Conservation (phyloP, 2,797 vertebrate species). For the Columba guinea region DNA sequence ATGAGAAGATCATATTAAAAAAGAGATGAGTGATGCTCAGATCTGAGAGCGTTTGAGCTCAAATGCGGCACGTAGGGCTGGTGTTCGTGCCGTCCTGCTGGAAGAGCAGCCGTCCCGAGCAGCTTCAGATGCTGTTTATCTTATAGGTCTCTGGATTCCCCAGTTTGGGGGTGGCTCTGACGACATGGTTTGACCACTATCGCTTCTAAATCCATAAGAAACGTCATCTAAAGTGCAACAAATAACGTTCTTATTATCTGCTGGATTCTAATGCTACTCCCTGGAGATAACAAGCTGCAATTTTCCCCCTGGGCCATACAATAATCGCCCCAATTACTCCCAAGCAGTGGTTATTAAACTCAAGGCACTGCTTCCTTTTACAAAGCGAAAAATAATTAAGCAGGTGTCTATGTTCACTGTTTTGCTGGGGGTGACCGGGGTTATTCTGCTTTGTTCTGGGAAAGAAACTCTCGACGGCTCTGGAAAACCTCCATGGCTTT, state of each 20-base stretch:
- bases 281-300: constrained; percentile 66
- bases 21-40: not conserved
- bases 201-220: constrained; percentile 24
- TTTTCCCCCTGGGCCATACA: constrained; percentile 56
- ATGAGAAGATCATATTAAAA: not conserved
- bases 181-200: not conserved
- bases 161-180: not conserved
- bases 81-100: not conserved
- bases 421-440: not conserved
- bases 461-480: not conserved
- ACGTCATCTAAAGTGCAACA: constrained; percentile 61
- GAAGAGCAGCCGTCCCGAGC: not conserved
- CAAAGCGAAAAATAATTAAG: constrained; percentile 67
- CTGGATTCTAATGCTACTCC: constrained; percentile 62
- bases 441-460: not conserved
- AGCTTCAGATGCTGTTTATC: not conserved
- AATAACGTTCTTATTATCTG: constrained; percentile 65
- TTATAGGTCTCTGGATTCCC: not conserved
- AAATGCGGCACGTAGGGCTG: rapidly evolving
- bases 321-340: constrained; percentile 69
- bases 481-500: not conserved
- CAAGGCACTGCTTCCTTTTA: constrained; percentile 35
- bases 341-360: constrained; percentile 68
- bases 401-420: constrained; percentile 32
- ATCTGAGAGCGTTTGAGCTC: not conserved